Evolutionary conservation across 2,113 vertebrate species (phyloP).

Genomic region (Petromus typicus): DNA sequence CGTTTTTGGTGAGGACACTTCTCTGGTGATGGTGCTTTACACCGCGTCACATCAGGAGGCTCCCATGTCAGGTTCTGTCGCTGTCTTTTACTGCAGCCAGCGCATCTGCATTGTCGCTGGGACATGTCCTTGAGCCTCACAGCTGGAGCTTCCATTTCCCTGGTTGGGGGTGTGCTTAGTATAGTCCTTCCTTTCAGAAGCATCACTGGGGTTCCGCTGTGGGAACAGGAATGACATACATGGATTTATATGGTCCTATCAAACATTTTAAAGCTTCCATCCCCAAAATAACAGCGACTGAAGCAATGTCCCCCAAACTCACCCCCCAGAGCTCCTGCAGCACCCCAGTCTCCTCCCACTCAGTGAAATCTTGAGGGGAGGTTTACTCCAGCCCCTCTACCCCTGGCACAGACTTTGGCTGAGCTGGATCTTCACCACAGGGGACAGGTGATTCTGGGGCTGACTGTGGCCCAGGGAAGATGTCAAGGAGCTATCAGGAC

Average conservation of each 20-base stretch:
- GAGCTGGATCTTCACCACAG: neutral
- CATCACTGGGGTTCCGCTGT: neutral
- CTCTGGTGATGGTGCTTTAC: neutral
- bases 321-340: too few relatives aligned
- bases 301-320: neutral
- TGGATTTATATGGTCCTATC: neutral
- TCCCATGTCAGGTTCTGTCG: neutral
- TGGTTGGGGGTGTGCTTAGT: neutral
- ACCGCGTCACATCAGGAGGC: neutral
- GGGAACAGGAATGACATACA: neutral
- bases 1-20: neutral
- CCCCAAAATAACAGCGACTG: neutral
- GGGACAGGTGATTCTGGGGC: too few relatives aligned
- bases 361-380: rapidly evolving
- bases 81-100: neutral
- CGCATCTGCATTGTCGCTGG: rapidly evolving
- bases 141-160: neutral
- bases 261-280: neutral
- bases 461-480: neutral
- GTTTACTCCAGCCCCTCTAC: neutral
- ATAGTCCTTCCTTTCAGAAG: neutral
- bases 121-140: neutral
- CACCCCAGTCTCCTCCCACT: neutral
- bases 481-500: neutral
- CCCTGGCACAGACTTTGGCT: neutral